These are phyloP conservation scores for Choristoneura fumiferana DNA, from an alignment of 1,140 invertebrate genomes.

Conservation along the genomic window DNA sequence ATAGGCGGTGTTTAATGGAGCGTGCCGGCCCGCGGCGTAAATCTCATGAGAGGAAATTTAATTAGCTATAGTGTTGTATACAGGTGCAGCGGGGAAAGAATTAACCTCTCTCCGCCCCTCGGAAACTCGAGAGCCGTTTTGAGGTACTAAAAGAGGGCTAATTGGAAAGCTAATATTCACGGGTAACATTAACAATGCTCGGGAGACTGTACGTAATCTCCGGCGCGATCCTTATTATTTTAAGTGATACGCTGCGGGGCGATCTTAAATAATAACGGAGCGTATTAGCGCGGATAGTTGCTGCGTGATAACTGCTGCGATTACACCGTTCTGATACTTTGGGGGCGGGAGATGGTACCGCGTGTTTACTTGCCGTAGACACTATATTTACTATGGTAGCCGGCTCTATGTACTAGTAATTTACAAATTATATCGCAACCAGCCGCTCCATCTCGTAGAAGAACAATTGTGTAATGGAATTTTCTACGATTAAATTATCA, in stretches of 20 bases:
- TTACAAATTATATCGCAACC: too few species aligned
- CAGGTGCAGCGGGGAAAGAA: slow-evolving; percentile 46
- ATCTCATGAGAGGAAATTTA: slow-evolving; percentile 53
- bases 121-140: slow-evolving; percentile 60
- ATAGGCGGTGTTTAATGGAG: slow-evolving; percentile 15
- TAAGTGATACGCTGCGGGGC: slow-evolving; percentile 37
- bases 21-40: slow-evolving; percentile 34
- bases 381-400: background rate
- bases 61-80: slow-evolving; percentile 62
- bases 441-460: too few species aligned
- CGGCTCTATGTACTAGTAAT: background rate
- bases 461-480: too few species aligned
- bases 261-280: slow-evolving; percentile 32
- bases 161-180: slow-evolving; percentile 73
- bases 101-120: slow-evolving; percentile 29
- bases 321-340: slow-evolving; percentile 19
- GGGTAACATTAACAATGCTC: slow-evolving; percentile 69
- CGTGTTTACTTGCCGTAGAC: slow-evolving; percentile 11
- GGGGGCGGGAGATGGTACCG: background rate
- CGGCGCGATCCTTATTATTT: slow-evolving; percentile 59
- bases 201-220: slow-evolving; percentile 50
- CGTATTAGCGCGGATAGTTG: slow-evolving; percentile 13
- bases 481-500: too few species aligned
- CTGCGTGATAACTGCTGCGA: slow-evolving; percentile 20
- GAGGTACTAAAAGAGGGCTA: slow-evolving; percentile 65